These are phyloP conservation scores for Myzus persicae DNA, from an alignment of 1,140 invertebrate genomes.

Conservation along the genomic window DNA sequence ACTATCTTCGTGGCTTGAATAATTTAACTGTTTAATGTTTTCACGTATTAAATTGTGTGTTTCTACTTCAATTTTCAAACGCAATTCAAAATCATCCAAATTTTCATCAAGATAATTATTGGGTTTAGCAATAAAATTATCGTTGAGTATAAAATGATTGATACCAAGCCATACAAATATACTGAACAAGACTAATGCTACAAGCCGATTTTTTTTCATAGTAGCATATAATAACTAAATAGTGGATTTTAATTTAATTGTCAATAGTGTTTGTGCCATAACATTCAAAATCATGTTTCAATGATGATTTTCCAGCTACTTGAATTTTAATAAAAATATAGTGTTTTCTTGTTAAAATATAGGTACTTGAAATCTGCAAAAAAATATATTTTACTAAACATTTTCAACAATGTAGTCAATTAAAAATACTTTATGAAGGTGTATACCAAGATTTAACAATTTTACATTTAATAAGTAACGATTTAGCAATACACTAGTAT, in stretches of 20 bases:
- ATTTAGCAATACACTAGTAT: neutral
- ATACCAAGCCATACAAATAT: conserved; percentile 43
- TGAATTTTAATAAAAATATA: neutral
- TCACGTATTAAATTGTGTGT: conserved; percentile 50
- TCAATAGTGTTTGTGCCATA: neutral
- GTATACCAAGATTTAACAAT: neutral
- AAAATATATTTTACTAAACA: conserved; percentile 10
- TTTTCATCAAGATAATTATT: conserved; percentile 52
- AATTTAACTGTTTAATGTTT: conserved; percentile 56
- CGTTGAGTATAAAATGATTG: conserved; percentile 46
- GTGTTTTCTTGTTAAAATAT: neutral
- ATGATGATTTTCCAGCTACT: neutral
- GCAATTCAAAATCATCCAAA: conserved; percentile 45
- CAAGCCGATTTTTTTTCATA: conserved; percentile 56
- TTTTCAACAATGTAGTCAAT: neutral
- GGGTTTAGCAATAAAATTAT: conserved; percentile 40
- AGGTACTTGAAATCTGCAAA: conserved; percentile 25
- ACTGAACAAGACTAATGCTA: conserved; percentile 48
- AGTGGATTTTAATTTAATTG: neutral
- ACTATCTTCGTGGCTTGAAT: conserved; percentile 31
- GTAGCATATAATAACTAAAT: conserved; percentile 36
- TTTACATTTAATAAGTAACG: neutral
- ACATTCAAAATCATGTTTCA: conserved; percentile 26
- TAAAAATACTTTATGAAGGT: neutral
- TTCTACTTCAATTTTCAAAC: conserved; percentile 53